These are phyloP conservation scores for Merops nubicus DNA, from an alignment of 2,113 vertebrate genomes.

Conservation along the genomic window DNA sequence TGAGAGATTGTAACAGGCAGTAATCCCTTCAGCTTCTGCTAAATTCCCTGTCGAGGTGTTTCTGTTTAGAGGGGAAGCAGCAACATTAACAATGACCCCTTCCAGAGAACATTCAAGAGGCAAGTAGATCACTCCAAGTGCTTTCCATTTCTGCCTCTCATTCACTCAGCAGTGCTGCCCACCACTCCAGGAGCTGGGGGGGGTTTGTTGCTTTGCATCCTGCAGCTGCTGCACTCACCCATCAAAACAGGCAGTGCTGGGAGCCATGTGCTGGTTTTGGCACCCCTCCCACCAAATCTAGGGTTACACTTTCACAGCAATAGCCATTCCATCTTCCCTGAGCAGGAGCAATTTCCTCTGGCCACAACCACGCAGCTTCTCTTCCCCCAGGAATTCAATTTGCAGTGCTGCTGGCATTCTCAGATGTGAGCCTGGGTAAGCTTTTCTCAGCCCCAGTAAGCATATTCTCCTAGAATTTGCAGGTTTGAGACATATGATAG, in stretches of 20 bases:
- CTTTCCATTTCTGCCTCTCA: not conserved
- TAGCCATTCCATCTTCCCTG: not conserved
- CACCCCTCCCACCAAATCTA: not conserved
- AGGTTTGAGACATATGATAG: not conserved
- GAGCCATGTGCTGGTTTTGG: not conserved
- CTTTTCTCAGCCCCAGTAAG: not conserved
- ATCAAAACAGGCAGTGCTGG: not conserved
- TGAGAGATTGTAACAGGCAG: conserved; percentile 17
- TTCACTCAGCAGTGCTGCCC: not conserved
- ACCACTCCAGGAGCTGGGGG: not conserved
- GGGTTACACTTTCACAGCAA: not conserved
- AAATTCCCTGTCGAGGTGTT: not conserved
- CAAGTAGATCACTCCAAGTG: not conserved
- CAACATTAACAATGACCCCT: conserved; percentile 7
- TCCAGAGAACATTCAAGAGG: not conserved
- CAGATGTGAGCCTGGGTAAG: not conserved
- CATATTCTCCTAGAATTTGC: not conserved
- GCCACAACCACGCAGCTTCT: not conserved
- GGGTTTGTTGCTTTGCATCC: no score
- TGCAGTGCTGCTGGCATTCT: not conserved
- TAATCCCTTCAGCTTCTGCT: conserved; percentile 43
- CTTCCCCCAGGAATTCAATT: not conserved
- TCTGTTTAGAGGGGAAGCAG: conserved; percentile 35
- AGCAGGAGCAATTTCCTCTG: not conserved
- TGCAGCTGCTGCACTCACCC: not conserved